Conservation (phyloP, 2,797 vertebrate species). For the Bryconaethiops microstoma region DNA sequence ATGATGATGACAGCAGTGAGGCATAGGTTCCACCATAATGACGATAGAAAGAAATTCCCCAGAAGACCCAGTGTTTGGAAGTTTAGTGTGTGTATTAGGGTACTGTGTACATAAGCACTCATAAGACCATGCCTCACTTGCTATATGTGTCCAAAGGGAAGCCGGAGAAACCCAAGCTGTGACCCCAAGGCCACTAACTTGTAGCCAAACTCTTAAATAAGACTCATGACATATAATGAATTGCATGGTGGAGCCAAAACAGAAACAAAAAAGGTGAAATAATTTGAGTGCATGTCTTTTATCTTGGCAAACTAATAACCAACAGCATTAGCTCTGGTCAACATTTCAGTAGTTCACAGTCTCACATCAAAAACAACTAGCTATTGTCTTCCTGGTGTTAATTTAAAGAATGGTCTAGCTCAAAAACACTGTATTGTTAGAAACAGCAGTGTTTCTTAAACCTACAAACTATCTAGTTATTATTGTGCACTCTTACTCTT, state of each 20-base stretch:
- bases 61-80: slow-evolving; percentile 37
- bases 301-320: neutral
- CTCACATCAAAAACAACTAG: too few species aligned
- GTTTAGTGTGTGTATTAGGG: slow-evolving; percentile 38
- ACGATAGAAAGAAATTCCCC: slow-evolving; percentile 38
- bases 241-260: neutral
- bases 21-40: slow-evolving; percentile 55
- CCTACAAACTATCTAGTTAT: too few species aligned
- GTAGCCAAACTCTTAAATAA: slow-evolving; percentile 34
- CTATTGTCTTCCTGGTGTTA: too few species aligned
- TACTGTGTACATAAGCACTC: slow-evolving; percentile 43
- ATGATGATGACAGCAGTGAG: slow-evolving; percentile 43
- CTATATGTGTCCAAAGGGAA: slow-evolving; percentile 34
- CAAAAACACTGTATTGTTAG: too few species aligned
- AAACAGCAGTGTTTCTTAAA: too few species aligned
- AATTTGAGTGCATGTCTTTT: neutral
- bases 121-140: slow-evolving; percentile 46
- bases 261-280: neutral
- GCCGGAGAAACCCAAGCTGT: slow-evolving; percentile 46
- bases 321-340: neutral
- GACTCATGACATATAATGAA: neutral
- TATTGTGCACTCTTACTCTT: too few species aligned
- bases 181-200: slow-evolving; percentile 28
- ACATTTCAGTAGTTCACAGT: neutral
- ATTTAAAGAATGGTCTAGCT: neutral